Base-by-base conservation (phyloP, 2,113 vertebrate genomes). In the Fulmarus glacialis region DNA sequence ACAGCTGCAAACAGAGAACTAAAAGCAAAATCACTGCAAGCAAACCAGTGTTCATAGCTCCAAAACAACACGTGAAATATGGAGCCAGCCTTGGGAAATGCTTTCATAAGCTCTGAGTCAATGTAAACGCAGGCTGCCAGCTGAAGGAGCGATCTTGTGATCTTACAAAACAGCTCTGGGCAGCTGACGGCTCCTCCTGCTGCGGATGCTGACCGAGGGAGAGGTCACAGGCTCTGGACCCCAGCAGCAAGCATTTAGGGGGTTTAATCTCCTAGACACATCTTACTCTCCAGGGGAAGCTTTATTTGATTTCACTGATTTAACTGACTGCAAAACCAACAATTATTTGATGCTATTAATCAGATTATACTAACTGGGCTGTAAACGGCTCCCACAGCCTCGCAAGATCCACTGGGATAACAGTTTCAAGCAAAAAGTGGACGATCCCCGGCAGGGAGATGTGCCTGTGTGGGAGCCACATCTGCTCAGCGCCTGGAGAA, bases 71-170 rank as follows among this genome's bases (percentile, higher is more conserved):
- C 32, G 20, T 26, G 2, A 5, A 8, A 36, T 47, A 62, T 15
- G 24, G 72, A 96, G 52, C 34, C 43, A 50, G 68, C 38, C 77
- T 91, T 91, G 63, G 67, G 86, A 94, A 93, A 82, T 29, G 34
- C 72, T 81, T 96, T 92, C 15, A 12, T 71, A 86, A 86, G 48
- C 53, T 85, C 62, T 89, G 91, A 93, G 87, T 67, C 72, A 74
- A 53, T 0, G 2, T 11, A 45, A 67, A 47, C 1, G 4, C 72
- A 43, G 45, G 38, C 83, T 89, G 93, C 75, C 89, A 92, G 80
- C n/a, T 64, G 47, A 85, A 86, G 81, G 85, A 86, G 15, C 4
- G 4, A 42, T 47, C 42, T 56, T 71, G 55, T 84, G 67, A 78
- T 1, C 85, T 72, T 70, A 56, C 45, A 47, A 47, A 93, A 90